Percentiles rank a stretch among this genome's conserved stretches.
phyloP scores from a whole-genome alignment of 2,113 vertebrate species.

The Tetrao urogallus region DNA sequence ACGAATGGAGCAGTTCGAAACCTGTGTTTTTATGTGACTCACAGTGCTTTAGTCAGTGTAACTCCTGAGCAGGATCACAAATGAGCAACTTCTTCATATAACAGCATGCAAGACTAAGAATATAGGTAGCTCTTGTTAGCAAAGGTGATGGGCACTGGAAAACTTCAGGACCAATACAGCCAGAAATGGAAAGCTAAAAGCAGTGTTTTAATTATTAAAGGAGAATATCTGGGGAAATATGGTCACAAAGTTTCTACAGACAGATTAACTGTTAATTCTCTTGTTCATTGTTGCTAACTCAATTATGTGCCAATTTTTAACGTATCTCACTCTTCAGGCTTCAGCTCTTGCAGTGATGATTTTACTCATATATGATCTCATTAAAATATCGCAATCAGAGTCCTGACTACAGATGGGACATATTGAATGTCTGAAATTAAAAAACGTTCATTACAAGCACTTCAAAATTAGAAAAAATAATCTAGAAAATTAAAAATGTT shows the following conservation, averaged over 20 bases:
- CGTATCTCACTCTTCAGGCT: neutral
- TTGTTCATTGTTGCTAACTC: neutral
- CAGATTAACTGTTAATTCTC: neutral
- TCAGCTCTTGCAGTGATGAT: neutral
- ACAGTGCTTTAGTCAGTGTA: neutral
- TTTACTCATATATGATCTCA: neutral
- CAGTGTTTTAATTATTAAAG: neutral
- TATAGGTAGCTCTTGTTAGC: neutral
- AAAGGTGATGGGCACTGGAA: neutral
- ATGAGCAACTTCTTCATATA: neutral
- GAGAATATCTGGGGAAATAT: neutral
- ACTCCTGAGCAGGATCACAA: neutral
- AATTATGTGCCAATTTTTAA: neutral
- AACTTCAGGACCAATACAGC: neutral
- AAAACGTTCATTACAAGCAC: neutral
- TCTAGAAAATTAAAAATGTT: neutral
- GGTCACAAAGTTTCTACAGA: neutral
- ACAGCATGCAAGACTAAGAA: neutral
- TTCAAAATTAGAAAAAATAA: neutral
- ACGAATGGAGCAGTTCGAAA: neutral
- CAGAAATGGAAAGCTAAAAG: neutral
- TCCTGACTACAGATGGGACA: neutral
- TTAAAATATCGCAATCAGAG: neutral
- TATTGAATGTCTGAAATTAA: neutral
- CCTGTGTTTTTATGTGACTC: neutral